Base-by-base conservation (phyloP, 2,888 invertebrate species). In the Theodoxus fluviatilis region DNA sequence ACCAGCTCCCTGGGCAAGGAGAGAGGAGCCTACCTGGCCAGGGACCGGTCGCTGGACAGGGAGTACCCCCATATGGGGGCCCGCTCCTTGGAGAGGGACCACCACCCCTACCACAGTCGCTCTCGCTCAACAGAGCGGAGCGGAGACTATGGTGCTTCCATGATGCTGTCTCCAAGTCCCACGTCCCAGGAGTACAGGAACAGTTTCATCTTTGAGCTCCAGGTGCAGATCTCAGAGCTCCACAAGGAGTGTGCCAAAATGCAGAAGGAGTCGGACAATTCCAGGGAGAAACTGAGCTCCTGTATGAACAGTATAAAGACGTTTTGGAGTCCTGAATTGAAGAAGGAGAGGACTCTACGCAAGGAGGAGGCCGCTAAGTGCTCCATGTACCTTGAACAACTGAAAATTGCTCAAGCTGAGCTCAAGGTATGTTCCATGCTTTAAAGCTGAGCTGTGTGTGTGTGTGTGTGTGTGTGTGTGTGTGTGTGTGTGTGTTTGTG, bases 301-400 rank as follows among this genome's bases (percentile, higher is more conserved):
- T 95, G 95, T 84, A 99, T 99, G 98, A 98, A 98, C 90, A 97
- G 96, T 89, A 99, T 99, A 89, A 98, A 98, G 90, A 98, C 98
- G 70, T 99, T 99, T 89, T 99, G 99, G 99, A 97, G 97, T 87
- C 99, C 99, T 28, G 99, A 99, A 90, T 90, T 99, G 88, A 99
- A 99, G 90, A 97, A 98, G 89, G 98, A 99, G 89, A 90, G 98
- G 77, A 95, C 96, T 67, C 88, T 98, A 81, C 90, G 98, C 80
- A 98, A 98, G 87, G 98, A 99, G 88, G 98, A 99, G 89, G 94
- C 95, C 87, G 95, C 96, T 85, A 96, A 97, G 89, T 96, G 96
- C 90, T 94, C 94, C 88, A 92, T 96, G 87, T 94, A 97, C 88
- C 96, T 95, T 87, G 97, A 98, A 90, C 97, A 97, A 89, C 91